Evolutionary conservation across 2,113 vertebrate genomes (phyloP), one percentile per base, ranked within the genome.

Genomic region (Trichomycterus rosablanca): DNA sequence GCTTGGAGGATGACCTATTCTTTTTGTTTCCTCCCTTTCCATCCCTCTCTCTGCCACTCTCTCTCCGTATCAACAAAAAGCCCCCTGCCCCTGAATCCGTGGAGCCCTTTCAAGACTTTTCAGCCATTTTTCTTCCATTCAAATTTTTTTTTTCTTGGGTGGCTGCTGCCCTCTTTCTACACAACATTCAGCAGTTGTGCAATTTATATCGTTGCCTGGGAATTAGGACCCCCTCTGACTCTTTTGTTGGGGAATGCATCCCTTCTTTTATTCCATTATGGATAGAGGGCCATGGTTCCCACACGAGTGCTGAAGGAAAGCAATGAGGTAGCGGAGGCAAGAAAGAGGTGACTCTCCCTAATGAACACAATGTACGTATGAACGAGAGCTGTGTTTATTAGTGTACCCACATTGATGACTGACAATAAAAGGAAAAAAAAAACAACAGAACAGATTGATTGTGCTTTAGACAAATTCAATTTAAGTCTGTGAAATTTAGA

Each of bases 121-220:
- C 76, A 74, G 84, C 63, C 66, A 78, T 83, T 82, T 82, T 86
- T 80, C 63, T 76, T 73, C 46, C 49, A 48, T 54, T 63, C 35
- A 61, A 77, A 74, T 75, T 65, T 75, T 84, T 80, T 80, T 76
- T 82, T 74, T 79, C 78, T 82, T 23, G 60, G 54, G 39, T 5
- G 54, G 37, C 30, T 15, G 62, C 56, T 32, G 51, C 63, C 51
- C 56, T 45, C 45, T 72, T 69, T 67, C 58, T 66, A 39, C 58
- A 57, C 3, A 18, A 52, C 59, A 67, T 64, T 81, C 79, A 83
- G 81, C 80, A 80, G 84, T 82, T 82, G 81, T 74, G 86, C 90
- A 83, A 87, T 92, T 92, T 89, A 89, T 89, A 91, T 90, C 84
- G 86, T 88, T 89, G 89, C 88, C 88, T 89, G 86, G 89, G 89